Percentiles rank a stretch among this genome's conserved stretches.
Evolutionary conservation across 2,797 vertebrate species (phyloP).

Genomic region (Amphiprion clarkii): DNA sequence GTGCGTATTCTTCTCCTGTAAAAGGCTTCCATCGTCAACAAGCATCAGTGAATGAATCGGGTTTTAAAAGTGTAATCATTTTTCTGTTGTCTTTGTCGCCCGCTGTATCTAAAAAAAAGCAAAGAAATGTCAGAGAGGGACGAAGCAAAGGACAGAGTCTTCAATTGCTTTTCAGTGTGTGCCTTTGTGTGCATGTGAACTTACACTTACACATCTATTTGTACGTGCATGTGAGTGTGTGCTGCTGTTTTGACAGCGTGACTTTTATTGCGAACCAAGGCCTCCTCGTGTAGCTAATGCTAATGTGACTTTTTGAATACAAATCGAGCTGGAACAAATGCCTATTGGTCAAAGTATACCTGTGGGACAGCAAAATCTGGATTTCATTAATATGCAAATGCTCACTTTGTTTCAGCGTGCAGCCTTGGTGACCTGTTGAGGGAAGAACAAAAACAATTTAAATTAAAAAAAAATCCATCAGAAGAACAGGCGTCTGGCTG

Average conservation of each 20-base stretch:
- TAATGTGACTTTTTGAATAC: conserved; percentile 64
- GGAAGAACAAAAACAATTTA: conserved; percentile 40
- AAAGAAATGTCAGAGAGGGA: conserved; percentile 44
- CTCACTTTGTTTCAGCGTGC: conserved; percentile 47
- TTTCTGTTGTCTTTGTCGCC: conserved; percentile 17
- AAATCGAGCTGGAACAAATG: conserved; percentile 65
- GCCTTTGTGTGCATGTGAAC: background rate
- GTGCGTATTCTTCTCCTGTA: conserved; percentile 12
- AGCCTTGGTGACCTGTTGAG: conserved; percentile 58
- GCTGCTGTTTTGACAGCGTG: conserved; percentile 44
- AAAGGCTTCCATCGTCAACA: conserved; percentile 10
- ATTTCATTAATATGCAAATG: conserved; percentile 78
- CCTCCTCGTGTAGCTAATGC: conserved; percentile 54
- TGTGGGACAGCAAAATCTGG: conserved; percentile 53
- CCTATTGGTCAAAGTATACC: conserved; percentile 52
- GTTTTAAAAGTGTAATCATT: conserved; percentile 33
- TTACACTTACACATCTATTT: background rate
- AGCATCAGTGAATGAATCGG: conserved; percentile 33
- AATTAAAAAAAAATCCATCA: conserved; percentile 19
- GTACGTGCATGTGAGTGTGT: background rate
- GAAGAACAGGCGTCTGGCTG: conserved; percentile 9
- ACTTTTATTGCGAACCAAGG: conserved; percentile 61
- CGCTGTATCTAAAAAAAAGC: conserved; percentile 1
- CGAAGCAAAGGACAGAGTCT: conserved; percentile 44
- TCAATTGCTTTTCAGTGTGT: background rate